phyloP scores from a whole-genome alignment of 2,888 invertebrate genomes.

The Nudaria mundana region DNA sequence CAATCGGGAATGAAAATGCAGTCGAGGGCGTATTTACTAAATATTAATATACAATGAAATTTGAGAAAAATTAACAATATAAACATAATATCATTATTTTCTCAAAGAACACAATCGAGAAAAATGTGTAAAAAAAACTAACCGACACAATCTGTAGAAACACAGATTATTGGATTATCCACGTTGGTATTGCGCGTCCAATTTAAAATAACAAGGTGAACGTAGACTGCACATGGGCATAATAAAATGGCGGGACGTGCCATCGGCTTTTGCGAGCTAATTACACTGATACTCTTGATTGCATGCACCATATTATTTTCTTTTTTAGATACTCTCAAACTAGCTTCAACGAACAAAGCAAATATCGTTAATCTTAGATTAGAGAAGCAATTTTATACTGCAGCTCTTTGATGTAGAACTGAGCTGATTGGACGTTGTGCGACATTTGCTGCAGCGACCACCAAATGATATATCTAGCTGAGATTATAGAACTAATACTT shows the following conservation, averaged over 20 bases:
- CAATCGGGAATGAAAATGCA: no score
- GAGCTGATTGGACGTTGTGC: no score
- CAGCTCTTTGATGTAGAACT: no score
- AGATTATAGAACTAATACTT: no score
- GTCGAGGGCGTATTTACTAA: no score
- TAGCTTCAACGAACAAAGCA: slow-evolving; percentile 67
- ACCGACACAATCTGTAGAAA: slow-evolving; percentile 32
- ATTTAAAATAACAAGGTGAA: slow-evolving; percentile 69
- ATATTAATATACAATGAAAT: no score
- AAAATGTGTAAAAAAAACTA: background rate
- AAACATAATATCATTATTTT: no score
- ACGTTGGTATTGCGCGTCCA: slow-evolving; percentile 47
- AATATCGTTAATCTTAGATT: slow-evolving; percentile 61
- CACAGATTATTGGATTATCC: slow-evolving; percentile 40
- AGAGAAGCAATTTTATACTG: slow-evolving; percentile 66
- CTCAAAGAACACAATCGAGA: no score
- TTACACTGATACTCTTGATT: slow-evolving; percentile 64
- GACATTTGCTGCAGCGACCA: no score
- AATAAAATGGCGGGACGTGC: slow-evolving; percentile 63
- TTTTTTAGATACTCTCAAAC: slow-evolving; percentile 50
- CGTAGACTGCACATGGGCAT: slow-evolving; percentile 50
- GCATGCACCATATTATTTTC: slow-evolving; percentile 57
- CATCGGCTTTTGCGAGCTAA: slow-evolving; percentile 65
- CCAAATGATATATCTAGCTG: no score
- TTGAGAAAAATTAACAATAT: no score